A percentile compares a stretch with the other conserved stretches of the same genome.
These are phyloP conservation scores for Drosophila burlai DNA, from an alignment of 1,140 invertebrate species.

Conservation along the genomic window DNA sequence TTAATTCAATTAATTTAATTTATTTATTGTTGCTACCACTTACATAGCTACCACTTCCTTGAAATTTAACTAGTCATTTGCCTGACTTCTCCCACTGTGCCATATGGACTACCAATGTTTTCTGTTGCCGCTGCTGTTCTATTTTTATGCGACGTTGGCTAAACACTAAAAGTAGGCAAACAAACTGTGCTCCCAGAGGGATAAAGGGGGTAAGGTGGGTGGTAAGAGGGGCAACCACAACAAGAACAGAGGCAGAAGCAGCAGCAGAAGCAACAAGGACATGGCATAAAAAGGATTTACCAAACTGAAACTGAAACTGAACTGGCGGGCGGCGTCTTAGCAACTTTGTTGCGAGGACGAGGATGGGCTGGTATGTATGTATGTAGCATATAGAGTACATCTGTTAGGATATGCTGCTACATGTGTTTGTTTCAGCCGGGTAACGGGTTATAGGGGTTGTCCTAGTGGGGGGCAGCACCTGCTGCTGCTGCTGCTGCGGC, in stretches of 20 bases:
- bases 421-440: conserved; percentile 23
- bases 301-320: conserved; percentile 53
- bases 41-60: not conserved
- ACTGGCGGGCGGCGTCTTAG: conserved; percentile 53
- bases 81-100: conserved; percentile 24
- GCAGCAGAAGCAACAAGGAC: conserved; percentile 42
- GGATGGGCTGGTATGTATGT: too few relatives aligned
- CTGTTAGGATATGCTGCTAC: conserved; percentile 44
- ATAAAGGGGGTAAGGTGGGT: too few relatives aligned
- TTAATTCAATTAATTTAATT: not conserved
- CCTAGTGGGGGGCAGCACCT: conserved; percentile 3
- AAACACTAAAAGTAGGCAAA: conserved; percentile 80
- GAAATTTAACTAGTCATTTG: not conserved
- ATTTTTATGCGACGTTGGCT: conserved; percentile 78
- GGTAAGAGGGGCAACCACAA: conserved; percentile 16
- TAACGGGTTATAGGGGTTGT: not conserved
- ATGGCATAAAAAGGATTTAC: conserved; percentile 60
- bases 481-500: conserved; percentile 11
- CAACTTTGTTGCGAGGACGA: conserved; percentile 36
- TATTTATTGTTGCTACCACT: not conserved
- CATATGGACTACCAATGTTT: conserved; percentile 35
- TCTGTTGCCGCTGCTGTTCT: conserved; percentile 55
- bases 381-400: conserved; percentile 9
- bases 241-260: conserved; percentile 24
- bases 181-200: conserved; percentile 29